Evolutionary conservation across 2,888 invertebrate species (phyloP), one percentile per base, ranked within the genome.

Genomic region (Dasypogon diadema): DNA sequence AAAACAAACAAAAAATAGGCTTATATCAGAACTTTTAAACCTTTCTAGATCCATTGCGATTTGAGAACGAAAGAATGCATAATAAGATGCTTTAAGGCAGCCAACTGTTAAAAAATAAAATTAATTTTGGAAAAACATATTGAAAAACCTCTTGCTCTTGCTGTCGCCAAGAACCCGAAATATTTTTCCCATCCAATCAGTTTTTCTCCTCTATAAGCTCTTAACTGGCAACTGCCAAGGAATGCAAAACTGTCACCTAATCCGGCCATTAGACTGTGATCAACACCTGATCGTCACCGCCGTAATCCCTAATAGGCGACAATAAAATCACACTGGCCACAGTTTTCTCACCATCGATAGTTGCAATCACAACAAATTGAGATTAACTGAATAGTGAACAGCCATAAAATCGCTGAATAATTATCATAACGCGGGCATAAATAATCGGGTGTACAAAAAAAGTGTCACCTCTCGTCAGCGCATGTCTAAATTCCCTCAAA

Each of bases 361-460:
- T 65, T 65, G 65, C 65, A 65, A 65, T 65, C 65, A 42, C 70
- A 54, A 74, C 74, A 74, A 74, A 74, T 60, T 58, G 46, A 60
- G 58, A 74, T 74, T 74, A 74, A 58, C 74, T 60, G 26, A 74
- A 56, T 58, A 58, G 58, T 74, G 42, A 46, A 26, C 24, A 8
- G 46, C 60, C 6, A 74, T 74, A 74, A 74, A 74, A 74, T 42
- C 74, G 48, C 24, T 60, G 74, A 74, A 48, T 74, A 74, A 74
- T 58, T 74, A 60, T 58, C 74, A 74, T 74, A 74, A 74, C 58
- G 30, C 5, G 18, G 46, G 46, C 74, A 60, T 74, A 74, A 74
- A 74, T 74, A 74, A 74, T 48, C 56, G 12, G n/a, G 18, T 26
- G 10, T 24, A 56, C 16, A 42, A 58, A 73, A 55, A 56, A 56